Evolutionary conservation across 1,140 invertebrate genomes (phyloP), one percentile per base, ranked within the genome.

Genomic region (Drosophila repleta): DNA sequence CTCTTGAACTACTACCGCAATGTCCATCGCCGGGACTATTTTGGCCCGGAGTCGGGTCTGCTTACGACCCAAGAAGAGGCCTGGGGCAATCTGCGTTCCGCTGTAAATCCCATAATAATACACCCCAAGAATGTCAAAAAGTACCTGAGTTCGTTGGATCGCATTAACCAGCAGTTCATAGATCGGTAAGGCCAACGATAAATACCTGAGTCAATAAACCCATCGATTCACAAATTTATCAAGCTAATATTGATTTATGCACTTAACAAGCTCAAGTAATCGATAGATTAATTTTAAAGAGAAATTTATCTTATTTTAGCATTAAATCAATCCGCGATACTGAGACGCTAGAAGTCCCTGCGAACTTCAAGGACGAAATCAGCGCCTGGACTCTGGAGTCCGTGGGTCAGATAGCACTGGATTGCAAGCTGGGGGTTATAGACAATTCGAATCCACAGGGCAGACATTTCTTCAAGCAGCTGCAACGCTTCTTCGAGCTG

Each of bases 381-480:
- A 94, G 94, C 78, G 93, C 95, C 79, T 95, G 95, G 94, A 92
- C 95, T 1, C 79, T 96, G 15, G 96, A 96, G 83, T 95, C 94
- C 0, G 94, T 96, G 4, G 94, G 93, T 0, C 88, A 94, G 5
- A 93, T 97, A 1, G 95, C 95, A 1, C 91, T 96, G 37, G 95
- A 96, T 37, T 93, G 93, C 11, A 92, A 95, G 11, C 90, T 96
- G 11, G 95, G 78, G 84, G 95, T 52, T 4, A 52, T 83, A 81
- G 93, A 51, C 10, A 67, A 88, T 0, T 91, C 93, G 57, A 90
- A 95, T 15, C 74, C 92, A 0, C 75, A 90, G 35, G 93, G 94
- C 61, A 94, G 93, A 4, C 85, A 91, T 61, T 93, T 96, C 76
- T 95, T 96, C 45, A 70, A 93, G 66, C 83, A 93, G 11, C 93